Conservation (phyloP, 2,797 vertebrate species). For the Megaceryle alcyon region DNA sequence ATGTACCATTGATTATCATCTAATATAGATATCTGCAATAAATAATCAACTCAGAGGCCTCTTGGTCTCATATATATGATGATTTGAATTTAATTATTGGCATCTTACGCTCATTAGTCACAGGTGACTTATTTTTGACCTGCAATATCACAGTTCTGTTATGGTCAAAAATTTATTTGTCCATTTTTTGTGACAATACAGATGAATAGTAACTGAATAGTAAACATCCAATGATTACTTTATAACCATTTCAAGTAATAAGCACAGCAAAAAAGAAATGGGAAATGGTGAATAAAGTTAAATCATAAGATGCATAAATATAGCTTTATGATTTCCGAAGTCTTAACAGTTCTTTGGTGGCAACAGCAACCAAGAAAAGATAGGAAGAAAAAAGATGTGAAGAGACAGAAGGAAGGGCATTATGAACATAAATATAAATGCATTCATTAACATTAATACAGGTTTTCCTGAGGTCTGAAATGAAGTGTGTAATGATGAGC, state of each 20-base stretch:
- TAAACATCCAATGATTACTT: neutral
- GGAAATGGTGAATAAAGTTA: neutral
- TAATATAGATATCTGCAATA: neutral
- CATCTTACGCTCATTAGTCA: neutral
- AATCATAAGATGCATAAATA: neutral
- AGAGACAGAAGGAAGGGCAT: neutral
- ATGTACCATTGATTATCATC: neutral
- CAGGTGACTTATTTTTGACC: constrained; percentile 3
- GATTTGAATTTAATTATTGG: neutral
- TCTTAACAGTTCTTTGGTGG: neutral
- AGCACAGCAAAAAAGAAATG: neutral
- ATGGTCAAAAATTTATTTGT: neutral
- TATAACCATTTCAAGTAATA: neutral
- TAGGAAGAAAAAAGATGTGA: neutral
- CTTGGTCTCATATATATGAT: neutral
- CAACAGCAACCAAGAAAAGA: neutral
- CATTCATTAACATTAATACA: neutral
- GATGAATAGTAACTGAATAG: neutral
- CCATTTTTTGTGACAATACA: neutral
- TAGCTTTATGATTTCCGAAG: neutral
- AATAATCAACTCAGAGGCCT: neutral
- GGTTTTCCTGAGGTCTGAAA: neutral
- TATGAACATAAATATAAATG: neutral
- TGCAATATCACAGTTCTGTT: neutral
- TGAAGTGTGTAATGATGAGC: neutral